Base-by-base conservation (phyloP, 2,888 invertebrate species). In the Amblyjoppa proteus region DNA sequence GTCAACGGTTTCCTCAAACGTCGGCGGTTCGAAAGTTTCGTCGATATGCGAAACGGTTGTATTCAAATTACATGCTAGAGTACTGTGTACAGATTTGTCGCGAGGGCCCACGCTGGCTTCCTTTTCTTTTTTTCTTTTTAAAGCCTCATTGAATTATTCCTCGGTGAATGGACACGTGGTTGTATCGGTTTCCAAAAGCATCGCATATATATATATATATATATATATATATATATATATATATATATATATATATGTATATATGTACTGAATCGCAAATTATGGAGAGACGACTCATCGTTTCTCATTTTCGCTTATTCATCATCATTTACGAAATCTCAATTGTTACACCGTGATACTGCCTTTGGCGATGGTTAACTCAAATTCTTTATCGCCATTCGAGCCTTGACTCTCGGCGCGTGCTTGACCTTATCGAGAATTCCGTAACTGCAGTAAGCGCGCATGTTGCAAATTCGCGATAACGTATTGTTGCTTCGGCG, bases 21-120 rank as follows among this genome's bases (percentile, higher is more conserved):
- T 79, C 34, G 4, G 25, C 3, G 74, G 53, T 81, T 85, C 11
- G 56, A 79, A 82, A 75, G 64, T 81, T 81, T 61, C 51, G 73
- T 81, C 70, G 66, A 64, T 78, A 75, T 20, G 49, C 61, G 56
- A 56, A 25, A 38, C 69, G 64, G 49, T 31, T 20, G 61, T 74
- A 69, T 82, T 79, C 69, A 66, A 85, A 75, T 84, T 71, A 28
- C 11, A 53, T 45, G 64, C 34, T 45, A 16, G 66, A 75, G 38
- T 20, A 49, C 28, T 49, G 31, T 31, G 16, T 20, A 51, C 56
- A 66, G 34, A 53, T 78, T 79, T 75, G 56, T 85, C 70, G 77
- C 38, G 51, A 28, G 34, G 64, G 81, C 81, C 84, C 81, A 85
- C 81, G 74, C 45, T 0, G 4, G 2, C 45, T 13, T 74, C 1